Evolutionary conservation across 2,888 invertebrate species (phyloP), one percentile per base, ranked within the genome.

Genomic region (Notodonta dromedarius): DNA sequence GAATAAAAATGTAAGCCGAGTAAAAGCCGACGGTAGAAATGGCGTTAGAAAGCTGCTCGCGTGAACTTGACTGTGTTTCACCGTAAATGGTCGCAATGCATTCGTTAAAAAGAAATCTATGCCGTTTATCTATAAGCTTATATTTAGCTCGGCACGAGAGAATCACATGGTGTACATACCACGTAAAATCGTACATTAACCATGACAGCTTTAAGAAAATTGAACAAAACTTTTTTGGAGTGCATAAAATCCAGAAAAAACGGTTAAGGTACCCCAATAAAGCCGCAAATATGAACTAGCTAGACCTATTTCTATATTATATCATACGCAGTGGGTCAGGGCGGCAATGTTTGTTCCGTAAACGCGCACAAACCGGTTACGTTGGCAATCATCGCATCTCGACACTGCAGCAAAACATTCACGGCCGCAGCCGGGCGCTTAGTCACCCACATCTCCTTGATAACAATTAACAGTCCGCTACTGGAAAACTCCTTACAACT

Each of bases 321-420:
- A 16, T 48, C 6, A 7, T 50, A 16, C 52, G 52, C 65, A 77
- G 71, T 73, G 59, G 76, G 76, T 68, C 71, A 77, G 58, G 71
- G 71, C 59, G 67, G 62, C 63, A 65, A 69, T 66, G 63, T 60
- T 63, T 65, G 59, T 69, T 71, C 66, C 60, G 64, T 62, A 66
- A 61, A 48, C 64, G 59, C 56, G 12, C 51, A 46, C 39, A 44
- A 77, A 76, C 78, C 69, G 74, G 76, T 77, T 59, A 58, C 39
- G 50, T 52, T 58, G n/a, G 53, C 56, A 58, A 63, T 56, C 13
- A n/a, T 65, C 56, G 39, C 48, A 57, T 11, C 55, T 56, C 67
- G 14, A 24, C 24, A 24, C 24, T 14, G 55, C 52, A 59, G 64
- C 62, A 55, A 54, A 57, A 59, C 64, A 64, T 73, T 60, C 58